Conservation (phyloP, 2,113 vertebrate species). For the Lasiurus cinereus region DNA sequence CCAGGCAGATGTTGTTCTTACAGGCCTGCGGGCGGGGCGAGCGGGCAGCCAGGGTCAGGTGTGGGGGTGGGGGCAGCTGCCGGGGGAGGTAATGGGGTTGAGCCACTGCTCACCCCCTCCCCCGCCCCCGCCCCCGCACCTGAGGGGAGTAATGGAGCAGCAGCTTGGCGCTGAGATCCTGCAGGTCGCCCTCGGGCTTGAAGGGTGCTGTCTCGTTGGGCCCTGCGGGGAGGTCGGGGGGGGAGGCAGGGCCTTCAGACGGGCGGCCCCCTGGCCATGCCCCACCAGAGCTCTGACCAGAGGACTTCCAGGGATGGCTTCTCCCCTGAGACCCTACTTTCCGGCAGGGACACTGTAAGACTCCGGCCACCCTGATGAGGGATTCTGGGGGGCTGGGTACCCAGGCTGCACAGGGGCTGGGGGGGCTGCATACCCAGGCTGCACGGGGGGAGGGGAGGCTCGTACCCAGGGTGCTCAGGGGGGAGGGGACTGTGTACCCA, state of each 20-base stretch:
- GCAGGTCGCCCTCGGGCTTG: constrained; percentile 92
- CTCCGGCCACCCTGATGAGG: background rate
- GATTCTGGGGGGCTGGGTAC: constrained; percentile 80
- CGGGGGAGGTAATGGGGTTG: background rate
- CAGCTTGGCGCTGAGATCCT: constrained; percentile 93
- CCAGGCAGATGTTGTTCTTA: constrained; percentile 96
- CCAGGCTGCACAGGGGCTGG: constrained; percentile 89
- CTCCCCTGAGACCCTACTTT: background rate
- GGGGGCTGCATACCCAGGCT: too few species aligned
- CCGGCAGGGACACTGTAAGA: background rate
- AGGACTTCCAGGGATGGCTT: background rate
- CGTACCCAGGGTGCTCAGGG: too few species aligned
- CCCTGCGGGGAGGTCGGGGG: constrained; percentile 85
- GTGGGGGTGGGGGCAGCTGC: background rate
- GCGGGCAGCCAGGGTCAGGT: background rate
- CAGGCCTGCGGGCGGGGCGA: constrained; percentile 90
- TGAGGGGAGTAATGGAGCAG: constrained; percentile 97
- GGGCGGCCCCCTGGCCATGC: background rate
- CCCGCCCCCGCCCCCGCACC: constrained; percentile 84
- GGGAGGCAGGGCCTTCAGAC: constrained; percentile 19
- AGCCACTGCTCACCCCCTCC: background rate
- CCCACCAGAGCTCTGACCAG: background rate
- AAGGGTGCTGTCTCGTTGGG: constrained; percentile 94
- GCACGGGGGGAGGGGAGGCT: too few species aligned
- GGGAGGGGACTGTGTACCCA: too few species aligned